Evolutionary conservation across 1,140 invertebrate genomes (phyloP), one percentile per base, ranked within the genome.

Genomic region (Hirudo medicinalis): DNA sequence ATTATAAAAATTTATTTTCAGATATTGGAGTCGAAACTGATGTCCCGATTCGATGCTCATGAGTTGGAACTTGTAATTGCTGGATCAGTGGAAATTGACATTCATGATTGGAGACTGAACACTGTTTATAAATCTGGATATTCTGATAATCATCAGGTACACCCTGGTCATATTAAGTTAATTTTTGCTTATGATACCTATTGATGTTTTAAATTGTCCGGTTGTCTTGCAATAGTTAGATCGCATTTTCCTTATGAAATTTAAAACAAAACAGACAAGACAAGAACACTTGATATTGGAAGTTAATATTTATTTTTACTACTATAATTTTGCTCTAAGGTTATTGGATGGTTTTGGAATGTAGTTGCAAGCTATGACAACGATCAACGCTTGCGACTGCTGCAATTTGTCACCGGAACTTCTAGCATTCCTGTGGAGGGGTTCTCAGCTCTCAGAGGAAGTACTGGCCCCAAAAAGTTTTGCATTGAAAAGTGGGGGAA

Each of bases 401-500:
- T 83, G 70, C 80, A 86, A 80, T 98, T 97, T 84, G 94, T 97
- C 29, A 98, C 95, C 8, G 94, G 94, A 20, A 97, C 94, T 0
- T 95, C 93, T 0, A 94, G 91, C 76, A 94, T 98, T 76, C 95
- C 95, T 0, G 97, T 93, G 79, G 94, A 98, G 81, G 95, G 94
- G 15, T 98, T 98, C 83, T 87, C 92, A 0, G 92, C 93, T 17
- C 83, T 98, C 32, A 85, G 94, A 54, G 94, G 95, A 17, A 94
- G 91, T 0, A 96, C 93, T 72, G 94, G 95, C 2, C 92, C 92
- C 15, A 85, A 94, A 19, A 92, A 93, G 76, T 98, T 97, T 83
- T 97, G 94, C 81, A 95, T 98, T 76, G 95, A 98, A 82, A 95
- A 95, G 80, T 98, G 94, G 94, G 94, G 94, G 67, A 91, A 92